These are phyloP conservation scores for Plagodis pulveraria DNA, from an alignment of 2,888 invertebrate species.

Conservation along the genomic window DNA sequence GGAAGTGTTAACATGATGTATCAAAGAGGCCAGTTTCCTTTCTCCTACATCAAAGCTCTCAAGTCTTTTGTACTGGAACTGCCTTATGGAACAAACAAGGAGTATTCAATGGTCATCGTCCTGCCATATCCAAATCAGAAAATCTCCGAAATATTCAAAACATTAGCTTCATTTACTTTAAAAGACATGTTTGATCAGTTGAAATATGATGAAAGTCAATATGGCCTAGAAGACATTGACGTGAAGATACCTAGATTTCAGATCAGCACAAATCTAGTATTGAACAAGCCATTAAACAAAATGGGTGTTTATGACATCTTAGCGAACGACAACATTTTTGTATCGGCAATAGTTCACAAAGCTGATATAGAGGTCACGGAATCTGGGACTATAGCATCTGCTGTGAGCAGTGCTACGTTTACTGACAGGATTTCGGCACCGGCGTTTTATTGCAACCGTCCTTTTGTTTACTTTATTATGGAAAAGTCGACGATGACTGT, in stretches of 20 bases:
- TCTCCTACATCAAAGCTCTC: conserved; percentile 81
- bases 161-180: conserved; percentile 74
- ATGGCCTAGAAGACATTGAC: conserved; percentile 85
- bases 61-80: conserved; percentile 87
- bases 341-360: conserved; percentile 88
- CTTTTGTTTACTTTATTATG: conserved; percentile 88
- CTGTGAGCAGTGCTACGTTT: conserved; percentile 80
- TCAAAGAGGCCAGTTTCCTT: conserved; percentile 85
- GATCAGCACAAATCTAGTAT: conserved; percentile 85
- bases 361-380: conserved; percentile 91
- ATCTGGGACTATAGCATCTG: conserved; percentile 89
- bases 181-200: conserved; percentile 80
- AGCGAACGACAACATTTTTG: conserved; percentile 79
- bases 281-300: conserved; percentile 83
- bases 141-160: conserved; percentile 77
- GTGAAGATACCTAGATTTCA: conserved; percentile 87
- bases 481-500: conserved; percentile 87
- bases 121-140: conserved; percentile 85
- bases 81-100: conserved; percentile 86
- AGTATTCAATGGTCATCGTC: conserved; percentile 87
- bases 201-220: conserved; percentile 72
- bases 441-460: conserved; percentile 86
- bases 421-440: conserved; percentile 85
- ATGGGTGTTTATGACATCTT: conserved; percentile 89
- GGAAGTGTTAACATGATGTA: conserved; percentile 91